These are phyloP conservation scores for Brachionus paranguensis DNA, from an alignment of 1,140 invertebrate species.

Conservation along the genomic window DNA sequence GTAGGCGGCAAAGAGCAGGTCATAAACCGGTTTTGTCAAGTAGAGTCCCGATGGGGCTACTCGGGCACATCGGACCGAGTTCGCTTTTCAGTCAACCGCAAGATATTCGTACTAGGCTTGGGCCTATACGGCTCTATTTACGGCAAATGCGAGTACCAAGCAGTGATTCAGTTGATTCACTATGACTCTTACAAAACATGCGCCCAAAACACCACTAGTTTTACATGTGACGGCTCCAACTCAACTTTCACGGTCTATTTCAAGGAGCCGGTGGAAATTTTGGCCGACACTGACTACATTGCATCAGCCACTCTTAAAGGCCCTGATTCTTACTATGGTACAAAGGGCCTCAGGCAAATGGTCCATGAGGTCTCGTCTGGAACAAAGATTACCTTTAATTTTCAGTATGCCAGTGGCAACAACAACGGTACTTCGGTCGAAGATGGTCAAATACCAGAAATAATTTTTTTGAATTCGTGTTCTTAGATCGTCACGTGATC, in stretches of 20 bases:
- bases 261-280: conserved; percentile 76
- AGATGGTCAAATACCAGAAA: conserved; percentile 81
- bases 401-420: conserved; percentile 73
- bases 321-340: conserved; percentile 79
- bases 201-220: conserved; percentile 70
- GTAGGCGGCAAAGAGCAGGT: conserved; percentile 76
- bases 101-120: conserved; percentile 79
- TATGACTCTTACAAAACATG: conserved; percentile 69
- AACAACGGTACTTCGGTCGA: conserved; percentile 85
- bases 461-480: conserved; percentile 63
- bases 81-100: conserved; percentile 71
- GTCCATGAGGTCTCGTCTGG: conserved; percentile 68
- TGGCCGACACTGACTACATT: conserved; percentile 72
- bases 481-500: not conserved
- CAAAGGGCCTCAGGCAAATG: conserved; percentile 71
- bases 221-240: conserved; percentile 73
- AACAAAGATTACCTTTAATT: conserved; percentile 74
- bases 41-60: conserved; percentile 78
- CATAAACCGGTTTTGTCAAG: conserved; percentile 72
- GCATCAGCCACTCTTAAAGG: conserved; percentile 73
- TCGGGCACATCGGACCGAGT: conserved; percentile 77
- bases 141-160: conserved; percentile 73
- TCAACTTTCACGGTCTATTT: conserved; percentile 80
- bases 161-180: conserved; percentile 64
- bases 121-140: conserved; percentile 80